Evolutionary conservation across 2,113 vertebrate species (phyloP).

Genomic region (Picathartes gymnocephalus): DNA sequence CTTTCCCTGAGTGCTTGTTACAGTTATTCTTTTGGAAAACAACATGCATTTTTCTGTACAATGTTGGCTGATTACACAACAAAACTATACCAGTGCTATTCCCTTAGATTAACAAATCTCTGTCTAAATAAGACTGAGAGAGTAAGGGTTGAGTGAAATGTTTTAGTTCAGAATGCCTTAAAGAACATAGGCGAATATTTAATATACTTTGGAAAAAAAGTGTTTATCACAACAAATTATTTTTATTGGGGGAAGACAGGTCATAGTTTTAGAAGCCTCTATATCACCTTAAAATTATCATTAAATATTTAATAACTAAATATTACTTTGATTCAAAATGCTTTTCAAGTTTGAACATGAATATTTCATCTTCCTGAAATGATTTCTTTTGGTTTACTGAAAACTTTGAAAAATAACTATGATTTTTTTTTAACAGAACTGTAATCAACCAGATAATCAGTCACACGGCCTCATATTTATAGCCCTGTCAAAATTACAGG

Average conservation of each 20-base stretch:
- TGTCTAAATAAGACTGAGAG: neutral
- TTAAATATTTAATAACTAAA: neutral
- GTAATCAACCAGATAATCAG: neutral
- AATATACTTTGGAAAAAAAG: neutral
- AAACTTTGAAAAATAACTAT: neutral
- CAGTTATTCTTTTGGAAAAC: neutral
- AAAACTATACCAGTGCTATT: neutral
- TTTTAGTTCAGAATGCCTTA: neutral
- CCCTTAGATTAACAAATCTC: neutral
- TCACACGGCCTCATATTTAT: neutral
- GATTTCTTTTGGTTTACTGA: neutral
- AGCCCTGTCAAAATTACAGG: neutral
- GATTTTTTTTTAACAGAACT: neutral
- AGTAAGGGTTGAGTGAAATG: neutral
- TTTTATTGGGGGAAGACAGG: neutral
- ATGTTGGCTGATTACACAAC: neutral
- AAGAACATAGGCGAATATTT: neutral
- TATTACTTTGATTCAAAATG: neutral
- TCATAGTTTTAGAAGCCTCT: neutral
- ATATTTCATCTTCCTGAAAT: neutral
- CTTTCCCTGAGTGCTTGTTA: neutral
- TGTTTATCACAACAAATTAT: neutral
- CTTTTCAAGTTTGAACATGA: neutral
- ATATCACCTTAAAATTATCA: neutral
- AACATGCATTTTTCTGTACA: neutral